A percentile compares a stretch with the other conserved stretches of the same genome.
Evolutionary conservation across 2,888 invertebrate genomes (phyloP).

Genomic region (Hydriomena furcata): DNA sequence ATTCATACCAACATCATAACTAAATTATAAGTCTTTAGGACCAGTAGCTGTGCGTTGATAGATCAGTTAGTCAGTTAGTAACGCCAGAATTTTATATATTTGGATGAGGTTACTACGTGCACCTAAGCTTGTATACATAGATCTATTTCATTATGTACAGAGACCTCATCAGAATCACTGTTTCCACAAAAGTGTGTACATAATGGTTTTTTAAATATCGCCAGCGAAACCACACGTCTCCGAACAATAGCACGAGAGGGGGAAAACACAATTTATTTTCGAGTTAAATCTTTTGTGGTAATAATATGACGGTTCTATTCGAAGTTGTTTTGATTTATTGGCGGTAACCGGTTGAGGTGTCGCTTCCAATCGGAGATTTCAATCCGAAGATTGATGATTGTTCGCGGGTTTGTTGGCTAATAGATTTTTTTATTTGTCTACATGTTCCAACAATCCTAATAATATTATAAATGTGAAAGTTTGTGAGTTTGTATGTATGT

Average conservation of each 20-base stretch:
- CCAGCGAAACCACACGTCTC: conserved; percentile 76
- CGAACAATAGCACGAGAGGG: conserved; percentile 76
- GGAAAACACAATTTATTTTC: conserved; percentile 83
- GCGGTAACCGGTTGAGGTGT: conserved; percentile 61
- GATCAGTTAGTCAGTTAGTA: too few relatives aligned
- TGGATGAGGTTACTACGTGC: too few relatives aligned
- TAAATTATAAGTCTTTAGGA: too few relatives aligned
- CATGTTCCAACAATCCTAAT: too few relatives aligned
- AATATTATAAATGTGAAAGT: too few relatives aligned
- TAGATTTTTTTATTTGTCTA: conserved; percentile 3
- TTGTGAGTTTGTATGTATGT: too few relatives aligned
- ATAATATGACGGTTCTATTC: conserved; percentile 85
- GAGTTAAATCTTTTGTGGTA: conserved; percentile 85
- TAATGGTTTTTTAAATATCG: conserved; percentile 83
- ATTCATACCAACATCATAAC: too few relatives aligned
- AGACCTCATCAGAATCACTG: conserved; percentile 7
- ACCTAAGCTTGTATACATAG: too few relatives aligned
- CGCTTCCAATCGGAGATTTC: conserved; percentile 55
- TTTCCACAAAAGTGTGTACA: conserved; percentile 69
- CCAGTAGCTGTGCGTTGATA: too few relatives aligned
- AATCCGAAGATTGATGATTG: conserved; percentile 51
- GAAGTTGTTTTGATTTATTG: conserved; percentile 83
- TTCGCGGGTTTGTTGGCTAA: conserved; percentile 27
- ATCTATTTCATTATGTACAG: too few relatives aligned
- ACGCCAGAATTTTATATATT: too few relatives aligned